These are phyloP conservation scores for Drosophila trapezifrons DNA, from an alignment of 1,140 invertebrate species.

Conservation along the genomic window DNA sequence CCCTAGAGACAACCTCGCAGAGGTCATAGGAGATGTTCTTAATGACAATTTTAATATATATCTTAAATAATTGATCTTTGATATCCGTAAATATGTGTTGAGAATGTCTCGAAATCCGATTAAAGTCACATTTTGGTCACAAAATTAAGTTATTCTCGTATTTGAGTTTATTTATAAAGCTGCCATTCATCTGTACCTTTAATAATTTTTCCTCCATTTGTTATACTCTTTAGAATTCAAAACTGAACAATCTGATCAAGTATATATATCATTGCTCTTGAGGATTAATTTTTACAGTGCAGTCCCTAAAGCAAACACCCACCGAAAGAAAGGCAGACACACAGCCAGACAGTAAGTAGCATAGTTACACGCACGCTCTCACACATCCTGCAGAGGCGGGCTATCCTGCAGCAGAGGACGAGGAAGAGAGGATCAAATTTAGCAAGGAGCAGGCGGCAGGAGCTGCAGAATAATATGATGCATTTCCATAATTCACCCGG, in stretches of 20 bases:
- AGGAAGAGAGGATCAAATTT: neutral
- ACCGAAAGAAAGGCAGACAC: constrained; percentile 1
- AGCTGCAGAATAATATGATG: constrained; percentile 58
- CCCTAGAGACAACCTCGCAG: rapidly evolving
- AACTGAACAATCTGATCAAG: neutral
- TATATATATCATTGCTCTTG: neutral
- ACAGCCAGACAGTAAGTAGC: constrained; percentile 69
- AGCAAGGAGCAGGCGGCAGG: constrained; percentile 8
- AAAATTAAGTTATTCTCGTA: too few relatives aligned
- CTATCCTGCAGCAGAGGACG: too few relatives aligned
- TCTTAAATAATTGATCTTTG: rapidly evolving
- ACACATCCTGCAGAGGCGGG: constrained; percentile 23
- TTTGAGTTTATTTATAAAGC: neutral
- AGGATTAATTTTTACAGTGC: too few relatives aligned
- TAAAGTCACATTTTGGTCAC: neutral
- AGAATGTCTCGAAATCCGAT: neutral
- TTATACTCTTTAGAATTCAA: neutral
- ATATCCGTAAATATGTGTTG: neutral
- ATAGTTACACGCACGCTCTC: constrained; percentile 62
- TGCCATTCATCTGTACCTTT: neutral
- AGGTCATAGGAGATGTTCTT: too few relatives aligned
- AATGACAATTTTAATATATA: neutral
- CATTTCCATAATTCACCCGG: constrained; percentile 60
- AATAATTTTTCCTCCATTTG: neutral
- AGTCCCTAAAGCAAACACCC: constrained; percentile 57